These are phyloP conservation scores for Siniperca knerii DNA, from an alignment of 2,113 vertebrate species.

Conservation along the genomic window DNA sequence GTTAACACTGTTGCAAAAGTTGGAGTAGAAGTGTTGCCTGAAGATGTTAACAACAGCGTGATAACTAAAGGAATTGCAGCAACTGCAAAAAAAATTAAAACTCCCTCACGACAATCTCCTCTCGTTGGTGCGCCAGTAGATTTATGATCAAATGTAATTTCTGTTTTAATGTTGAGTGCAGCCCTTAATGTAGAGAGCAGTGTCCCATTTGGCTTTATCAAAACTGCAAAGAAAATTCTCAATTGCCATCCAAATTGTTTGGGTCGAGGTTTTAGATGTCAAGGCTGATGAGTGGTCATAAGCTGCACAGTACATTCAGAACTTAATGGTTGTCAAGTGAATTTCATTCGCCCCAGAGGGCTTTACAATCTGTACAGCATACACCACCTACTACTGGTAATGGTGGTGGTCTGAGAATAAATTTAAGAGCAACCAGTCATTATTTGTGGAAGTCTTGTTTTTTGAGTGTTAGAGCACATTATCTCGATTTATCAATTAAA, in stretches of 20 bases:
- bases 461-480: neutral
- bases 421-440: neutral
- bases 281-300: neutral
- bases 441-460: neutral
- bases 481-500: neutral
- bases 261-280: neutral
- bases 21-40: slow-evolving; percentile 47
- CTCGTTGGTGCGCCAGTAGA: neutral
- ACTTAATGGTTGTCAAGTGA: slow-evolving; percentile 12
- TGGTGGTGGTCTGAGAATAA: neutral
- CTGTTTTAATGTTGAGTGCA: neutral
- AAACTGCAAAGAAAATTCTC: neutral
- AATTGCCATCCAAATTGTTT: neutral
- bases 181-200: neutral
- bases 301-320: neutral
- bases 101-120: neutral
- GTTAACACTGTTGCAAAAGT: slow-evolving; percentile 38
- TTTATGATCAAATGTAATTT: slow-evolving; percentile 38
- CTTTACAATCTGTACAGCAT: neutral
- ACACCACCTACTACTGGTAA: neutral
- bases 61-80: slow-evolving; percentile 33
- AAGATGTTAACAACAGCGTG: slow-evolving; percentile 39
- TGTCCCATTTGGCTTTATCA: neutral
- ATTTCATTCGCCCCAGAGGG: slow-evolving; percentile 1
- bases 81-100: neutral